Conservation (phyloP, 2,797 vertebrate genomes). For the Platalea minor region DNA sequence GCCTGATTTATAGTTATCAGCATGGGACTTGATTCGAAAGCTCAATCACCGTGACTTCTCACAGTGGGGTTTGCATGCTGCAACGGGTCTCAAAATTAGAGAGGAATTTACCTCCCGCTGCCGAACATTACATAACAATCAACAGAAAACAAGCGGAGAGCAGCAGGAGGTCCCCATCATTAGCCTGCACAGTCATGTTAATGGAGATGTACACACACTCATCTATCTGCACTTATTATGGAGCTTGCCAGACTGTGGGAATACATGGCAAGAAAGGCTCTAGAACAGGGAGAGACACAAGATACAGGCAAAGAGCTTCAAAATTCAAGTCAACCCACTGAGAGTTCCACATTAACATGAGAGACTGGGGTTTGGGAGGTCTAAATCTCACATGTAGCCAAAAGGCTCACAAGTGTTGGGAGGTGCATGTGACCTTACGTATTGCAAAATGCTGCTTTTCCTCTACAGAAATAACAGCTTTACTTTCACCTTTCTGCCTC, state of each 20-base stretch:
- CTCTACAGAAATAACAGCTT: not conserved
- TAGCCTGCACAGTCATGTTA: slow-evolving; percentile 73
- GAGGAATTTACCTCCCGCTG: slow-evolving; percentile 86
- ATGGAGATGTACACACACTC: slow-evolving; percentile 59
- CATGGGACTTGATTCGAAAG: slow-evolving; percentile 78
- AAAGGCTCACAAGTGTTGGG: accelerated
- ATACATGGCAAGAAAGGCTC: slow-evolving; percentile 1
- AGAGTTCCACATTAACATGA: not conserved
- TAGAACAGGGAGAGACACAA: not conserved
- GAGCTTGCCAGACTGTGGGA: slow-evolving; percentile 53
- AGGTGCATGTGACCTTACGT: accelerated
- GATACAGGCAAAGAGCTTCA: not conserved
- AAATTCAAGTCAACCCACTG: not conserved
- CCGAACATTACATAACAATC: slow-evolving; percentile 85
- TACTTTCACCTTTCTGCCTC: not conserved
- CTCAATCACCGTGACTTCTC: slow-evolving; percentile 81
- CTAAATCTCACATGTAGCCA: accelerated
- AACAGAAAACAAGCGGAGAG: slow-evolving; percentile 82
- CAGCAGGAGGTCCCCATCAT: slow-evolving; percentile 76
- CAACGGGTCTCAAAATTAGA: slow-evolving; percentile 81
- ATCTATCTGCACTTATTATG: slow-evolving; percentile 58
- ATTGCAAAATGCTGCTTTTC: not conserved
- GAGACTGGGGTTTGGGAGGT: not conserved
- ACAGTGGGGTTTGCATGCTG: slow-evolving; percentile 76
- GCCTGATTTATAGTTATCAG: slow-evolving; percentile 82